phyloP scores from a whole-genome alignment of 2,797 vertebrate genomes.

The Myioborus melanocephalus region DNA sequence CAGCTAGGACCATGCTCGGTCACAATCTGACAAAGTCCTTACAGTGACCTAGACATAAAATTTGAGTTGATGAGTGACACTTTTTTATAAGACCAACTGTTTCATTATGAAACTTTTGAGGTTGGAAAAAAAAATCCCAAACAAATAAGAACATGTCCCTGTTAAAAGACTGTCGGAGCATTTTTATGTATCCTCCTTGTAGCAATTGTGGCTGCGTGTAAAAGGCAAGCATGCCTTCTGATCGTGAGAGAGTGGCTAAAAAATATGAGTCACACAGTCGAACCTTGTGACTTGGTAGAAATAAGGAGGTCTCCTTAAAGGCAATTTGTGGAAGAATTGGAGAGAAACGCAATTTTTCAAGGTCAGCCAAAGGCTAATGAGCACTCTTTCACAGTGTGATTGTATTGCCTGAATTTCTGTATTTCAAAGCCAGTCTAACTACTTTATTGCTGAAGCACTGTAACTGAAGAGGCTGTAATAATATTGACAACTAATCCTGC shows the following conservation, averaged over 20 bases:
- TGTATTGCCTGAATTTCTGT: constrained; percentile 55
- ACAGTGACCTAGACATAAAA: constrained; percentile 3
- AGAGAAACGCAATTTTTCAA: constrained; percentile 26
- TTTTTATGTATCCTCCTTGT: constrained; percentile 31
- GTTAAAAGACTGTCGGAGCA: not conserved
- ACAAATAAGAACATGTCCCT: constrained; percentile 15
- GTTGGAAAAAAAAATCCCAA: not conserved
- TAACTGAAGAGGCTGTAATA: constrained; percentile 51
- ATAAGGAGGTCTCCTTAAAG: constrained; percentile 51
- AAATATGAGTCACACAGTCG: constrained; percentile 32
- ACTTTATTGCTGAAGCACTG: constrained; percentile 38
- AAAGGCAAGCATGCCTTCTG: constrained; percentile 44
- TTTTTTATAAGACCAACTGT: constrained; percentile 8
- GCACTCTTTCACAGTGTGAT: not conserved
- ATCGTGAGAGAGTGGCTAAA: constrained; percentile 49
- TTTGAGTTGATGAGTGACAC: not conserved
- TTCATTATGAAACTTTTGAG: constrained; percentile 47
- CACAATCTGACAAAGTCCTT: constrained; percentile 8
- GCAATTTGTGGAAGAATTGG: constrained; percentile 43
- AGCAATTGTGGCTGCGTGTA: constrained; percentile 5
- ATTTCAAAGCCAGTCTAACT: constrained; percentile 38
- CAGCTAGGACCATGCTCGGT: rapidly evolving
- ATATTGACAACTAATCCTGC: constrained; percentile 35
- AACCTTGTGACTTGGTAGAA: constrained; percentile 44
- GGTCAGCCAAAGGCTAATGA: constrained; percentile 69